These are phyloP conservation scores for Cebidichthys violaceus DNA, from an alignment of 2,113 vertebrate species.

Conservation along the genomic window DNA sequence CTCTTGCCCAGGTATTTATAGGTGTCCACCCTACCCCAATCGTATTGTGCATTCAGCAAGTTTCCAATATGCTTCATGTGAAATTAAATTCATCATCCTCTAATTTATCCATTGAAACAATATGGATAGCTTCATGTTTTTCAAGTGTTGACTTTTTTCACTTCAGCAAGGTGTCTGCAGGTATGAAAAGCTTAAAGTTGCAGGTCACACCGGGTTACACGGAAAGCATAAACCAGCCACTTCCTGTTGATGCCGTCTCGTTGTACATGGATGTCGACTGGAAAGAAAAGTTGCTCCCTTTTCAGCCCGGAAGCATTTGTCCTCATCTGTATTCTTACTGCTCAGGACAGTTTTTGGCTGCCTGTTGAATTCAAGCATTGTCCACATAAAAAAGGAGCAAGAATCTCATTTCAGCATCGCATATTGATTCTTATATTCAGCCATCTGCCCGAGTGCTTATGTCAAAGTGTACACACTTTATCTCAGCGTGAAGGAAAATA, in stretches of 20 bases:
- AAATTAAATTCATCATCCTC: neutral
- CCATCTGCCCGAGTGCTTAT: constrained; percentile 26
- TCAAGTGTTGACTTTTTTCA: neutral
- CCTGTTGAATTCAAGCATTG: constrained; percentile 19
- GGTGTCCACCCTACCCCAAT: neutral
- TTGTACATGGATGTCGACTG: neutral
- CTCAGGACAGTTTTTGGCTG: constrained; percentile 11
- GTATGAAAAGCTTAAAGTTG: constrained; percentile 1
- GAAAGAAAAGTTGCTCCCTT: neutral
- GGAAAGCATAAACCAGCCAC: neutral
- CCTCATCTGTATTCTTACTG: constrained; percentile 5
- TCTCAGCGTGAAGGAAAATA: constrained; percentile 46
- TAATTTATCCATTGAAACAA: neutral
- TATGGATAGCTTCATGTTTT: neutral
- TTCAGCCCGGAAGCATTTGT: neutral
- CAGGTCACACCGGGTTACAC: constrained; percentile 18
- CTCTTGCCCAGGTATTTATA: neutral
- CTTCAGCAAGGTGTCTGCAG: constrained; percentile 1
- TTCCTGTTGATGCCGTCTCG: neutral
- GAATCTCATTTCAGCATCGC: constrained; percentile 39
- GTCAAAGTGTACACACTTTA: constrained; percentile 45
- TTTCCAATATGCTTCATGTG: neutral
- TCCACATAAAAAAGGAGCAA: constrained; percentile 17
- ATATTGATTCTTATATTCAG: constrained; percentile 37
- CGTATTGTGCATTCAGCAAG: neutral